Base-by-base conservation (phyloP, 2,888 invertebrate genomes). In the Harpalus rubripes region DNA sequence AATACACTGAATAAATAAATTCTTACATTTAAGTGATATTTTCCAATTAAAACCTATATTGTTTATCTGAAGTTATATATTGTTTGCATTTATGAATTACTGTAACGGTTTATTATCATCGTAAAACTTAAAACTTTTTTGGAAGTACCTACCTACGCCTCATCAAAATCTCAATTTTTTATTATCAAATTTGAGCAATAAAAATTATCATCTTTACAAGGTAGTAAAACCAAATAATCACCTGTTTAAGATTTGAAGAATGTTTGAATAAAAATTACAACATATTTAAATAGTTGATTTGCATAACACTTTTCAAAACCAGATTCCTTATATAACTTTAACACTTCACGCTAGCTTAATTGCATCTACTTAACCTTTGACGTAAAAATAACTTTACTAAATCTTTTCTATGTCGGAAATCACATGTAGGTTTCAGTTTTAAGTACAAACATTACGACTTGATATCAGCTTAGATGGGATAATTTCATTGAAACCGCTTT, bases 231-330 rank as follows among this genome's bases (percentile, higher is more conserved):
- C n/a, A 44, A 44, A 81, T 81, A 81, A 32, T 81, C 81, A 63
- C 81, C 61, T 63, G 63, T 81, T 81, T 39, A 44, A 63, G 61
- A 81, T 61, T 63, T 61, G 8, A 63, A 63, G 63, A 81, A 63
- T 44, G 39, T 81, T 81, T 63, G 63, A 81, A 81, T 81, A 59
- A 26, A 81, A 81, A 81, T 63, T 81, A 81, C 61, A 81, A 61
- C 63, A 39, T 81, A 81, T 81, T 81, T 81, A 81, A 81, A 81
- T 81, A 41, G 26, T 32, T 39, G 15, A 68, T 68, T 68, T 39
- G 68, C 68, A 68, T 68, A 68, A 68, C 26, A 68, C 39, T 68
- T 68, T 39, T 68, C 63, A 7, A 63, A 22, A 63, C 63, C 63
- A 63, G 63, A 63, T 68, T 68, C 15, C n/a, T n/a, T 39, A 26